A percentile compares a stretch with the other conserved stretches of the same genome.
These are phyloP conservation scores for Papilio elwesi DNA, from an alignment of 2,888 invertebrate species.

Conservation along the genomic window DNA sequence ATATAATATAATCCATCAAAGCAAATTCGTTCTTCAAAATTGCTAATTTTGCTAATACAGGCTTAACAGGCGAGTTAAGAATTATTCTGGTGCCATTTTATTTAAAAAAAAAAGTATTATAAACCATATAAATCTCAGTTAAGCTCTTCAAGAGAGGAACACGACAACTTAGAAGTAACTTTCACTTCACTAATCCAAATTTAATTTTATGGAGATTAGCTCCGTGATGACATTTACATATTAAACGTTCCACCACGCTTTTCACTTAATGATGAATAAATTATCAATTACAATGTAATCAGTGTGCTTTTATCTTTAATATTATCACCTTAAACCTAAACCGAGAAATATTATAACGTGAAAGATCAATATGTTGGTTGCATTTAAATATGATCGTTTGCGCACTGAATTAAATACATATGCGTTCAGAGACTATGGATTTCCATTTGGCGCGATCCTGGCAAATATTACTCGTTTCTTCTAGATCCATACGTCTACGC, in stretches of 20 bases:
- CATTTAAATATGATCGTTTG: no score
- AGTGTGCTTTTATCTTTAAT: neutral
- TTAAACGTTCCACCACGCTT: constrained; percentile 15
- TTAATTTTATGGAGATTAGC: constrained; percentile 17
- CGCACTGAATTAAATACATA: no score
- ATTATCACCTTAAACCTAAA: no score
- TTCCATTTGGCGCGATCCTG: no score
- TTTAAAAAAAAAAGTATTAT: neutral
- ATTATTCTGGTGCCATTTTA: neutral
- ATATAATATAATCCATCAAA: no score
- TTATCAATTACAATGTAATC: constrained; percentile 14
- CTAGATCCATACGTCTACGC: no score
- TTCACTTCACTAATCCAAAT: constrained; percentile 23
- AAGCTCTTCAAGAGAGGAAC: constrained; percentile 6
- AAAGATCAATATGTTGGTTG: no score
- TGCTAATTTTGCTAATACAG: no score
- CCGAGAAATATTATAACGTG: no score
- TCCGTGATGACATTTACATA: constrained; percentile 22
- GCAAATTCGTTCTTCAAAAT: no score
- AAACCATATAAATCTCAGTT: neutral
- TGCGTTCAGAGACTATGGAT: no score
- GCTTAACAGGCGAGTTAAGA: neutral
- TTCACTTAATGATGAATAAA: constrained; percentile 14
- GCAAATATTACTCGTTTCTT: no score
- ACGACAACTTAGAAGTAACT: constrained; percentile 10